Evolutionary conservation across 2,888 invertebrate species (phyloP), one percentile per base, ranked within the genome.

Genomic region (Agriopis marginaria): DNA sequence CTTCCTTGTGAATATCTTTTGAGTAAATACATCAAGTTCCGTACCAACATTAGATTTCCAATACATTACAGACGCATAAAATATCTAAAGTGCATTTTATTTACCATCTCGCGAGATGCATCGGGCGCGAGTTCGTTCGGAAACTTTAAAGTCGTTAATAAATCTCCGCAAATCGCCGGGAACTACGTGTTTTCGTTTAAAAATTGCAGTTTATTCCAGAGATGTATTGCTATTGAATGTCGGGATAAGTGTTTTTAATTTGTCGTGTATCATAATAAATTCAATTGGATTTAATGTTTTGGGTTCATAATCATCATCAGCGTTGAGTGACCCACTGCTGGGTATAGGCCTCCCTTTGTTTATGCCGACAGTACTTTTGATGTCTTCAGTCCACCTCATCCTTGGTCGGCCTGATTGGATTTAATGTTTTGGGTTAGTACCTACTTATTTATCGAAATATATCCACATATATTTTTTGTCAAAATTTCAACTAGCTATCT

Each of bases 141-240:
- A 80, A 76, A 80, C 80, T 85, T 84, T 82, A 81, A 80, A 76
- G 81, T 80, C 77, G 69, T 62, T 73, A 75, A 82, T 86, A 87
- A 86, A 86, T 87, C 85, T 82, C 65, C 50, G 67, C 73, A 79
- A 86, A 85, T 85, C 79, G 83, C 77, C 71, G 54, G 73, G 74
- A 79, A 79, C 73, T 76, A 79, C 80, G 78, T 81, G 80, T 82
- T 82, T 82, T 77, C 81, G 76, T 82, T 82, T 82, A 79, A 83
- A 64, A 85, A 80, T 79, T 73, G 73, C 70, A 76, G 77, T 78
- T 75, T 75, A 80, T 79, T 72, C 65, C 58, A 54, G 70, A 70
- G 78, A 85, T 80, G 80, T 83, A 84, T 82, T 72, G 79, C 72
- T 78, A 79, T 79, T 77, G 77, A 74, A 54, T 39, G 74, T 75